These are phyloP conservation scores for Danaus chrysippus DNA, from an alignment of 2,888 invertebrate genomes.

Conservation along the genomic window DNA sequence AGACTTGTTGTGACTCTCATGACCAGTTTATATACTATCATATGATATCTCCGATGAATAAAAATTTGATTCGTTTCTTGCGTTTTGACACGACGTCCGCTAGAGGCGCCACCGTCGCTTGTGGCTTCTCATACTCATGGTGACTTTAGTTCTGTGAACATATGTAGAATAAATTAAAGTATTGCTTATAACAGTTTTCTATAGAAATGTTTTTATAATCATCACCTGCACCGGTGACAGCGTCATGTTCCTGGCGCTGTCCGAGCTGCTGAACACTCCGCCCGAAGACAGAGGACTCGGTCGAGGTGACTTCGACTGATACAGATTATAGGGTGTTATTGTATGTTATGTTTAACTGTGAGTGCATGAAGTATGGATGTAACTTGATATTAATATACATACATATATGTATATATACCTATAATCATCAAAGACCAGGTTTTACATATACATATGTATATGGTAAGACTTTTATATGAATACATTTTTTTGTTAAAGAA, in stretches of 20 bases:
- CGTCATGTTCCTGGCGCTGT: slow-evolving; percentile 82
- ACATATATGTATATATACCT: no score
- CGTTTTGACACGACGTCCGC: slow-evolving; percentile 87
- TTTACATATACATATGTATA: no score
- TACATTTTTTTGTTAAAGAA: no score
- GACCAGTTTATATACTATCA: slow-evolving; percentile 14
- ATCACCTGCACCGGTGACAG: slow-evolving; percentile 84
- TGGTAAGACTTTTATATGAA: no score
- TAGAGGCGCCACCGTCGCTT: slow-evolving; percentile 73
- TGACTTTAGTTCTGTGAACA: slow-evolving; percentile 61
- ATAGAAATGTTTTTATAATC: neutral
- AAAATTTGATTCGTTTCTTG: slow-evolving; percentile 81
- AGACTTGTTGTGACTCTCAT: slow-evolving; percentile 35
- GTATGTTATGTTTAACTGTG: neutral
- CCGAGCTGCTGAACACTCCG: slow-evolving; percentile 73
- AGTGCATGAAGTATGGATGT: no score
- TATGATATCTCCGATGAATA: slow-evolving; percentile 7
- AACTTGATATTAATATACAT: no score
- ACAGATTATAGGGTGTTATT: neutral
- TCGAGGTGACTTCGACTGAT: slow-evolving; percentile 56
- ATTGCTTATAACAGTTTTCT: neutral
- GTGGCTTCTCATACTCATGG: slow-evolving; percentile 61
- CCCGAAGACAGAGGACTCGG: slow-evolving; percentile 61
- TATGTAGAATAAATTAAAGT: slow-evolving; percentile 12
- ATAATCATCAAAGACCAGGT: no score